Evolutionary conservation across 1,140 invertebrate species (phyloP).

Genomic region (Drosophila rufa): DNA sequence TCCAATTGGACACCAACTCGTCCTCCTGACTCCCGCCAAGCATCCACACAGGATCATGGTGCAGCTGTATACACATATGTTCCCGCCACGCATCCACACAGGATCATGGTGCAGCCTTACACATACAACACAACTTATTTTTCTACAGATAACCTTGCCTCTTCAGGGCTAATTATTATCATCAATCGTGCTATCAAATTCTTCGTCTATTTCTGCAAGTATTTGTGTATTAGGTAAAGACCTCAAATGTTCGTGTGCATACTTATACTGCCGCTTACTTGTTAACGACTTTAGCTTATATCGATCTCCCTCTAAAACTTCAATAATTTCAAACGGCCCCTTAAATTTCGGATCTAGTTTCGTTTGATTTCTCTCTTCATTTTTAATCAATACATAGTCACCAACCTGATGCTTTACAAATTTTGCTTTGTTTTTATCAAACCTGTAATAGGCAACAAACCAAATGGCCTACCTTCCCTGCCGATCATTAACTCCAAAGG

Average conservation of each 20-base stretch:
- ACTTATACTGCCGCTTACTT: neutral
- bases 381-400: too few species aligned
- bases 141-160: too few species aligned
- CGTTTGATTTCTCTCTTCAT: neutral
- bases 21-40: slow-evolving; percentile 1
- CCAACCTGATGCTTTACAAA: neutral
- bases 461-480: too few species aligned
- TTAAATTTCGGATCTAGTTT: too few species aligned
- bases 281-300: too few species aligned
- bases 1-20: neutral
- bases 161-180: neutral
- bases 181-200: neutral
- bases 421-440: neutral
- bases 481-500: too few species aligned
- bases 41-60: neutral
- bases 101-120: neutral
- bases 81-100: neutral
- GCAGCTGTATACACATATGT: neutral
- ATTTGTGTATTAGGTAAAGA: neutral
- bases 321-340: too few species aligned
- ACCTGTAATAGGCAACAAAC: neutral
- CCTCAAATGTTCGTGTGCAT: neutral
- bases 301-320: too few species aligned
- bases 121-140: too few species aligned
- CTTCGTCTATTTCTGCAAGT: neutral